Evolutionary conservation across 2,113 vertebrate species (phyloP).

Genomic region (Australoheros scitulus): DNA sequence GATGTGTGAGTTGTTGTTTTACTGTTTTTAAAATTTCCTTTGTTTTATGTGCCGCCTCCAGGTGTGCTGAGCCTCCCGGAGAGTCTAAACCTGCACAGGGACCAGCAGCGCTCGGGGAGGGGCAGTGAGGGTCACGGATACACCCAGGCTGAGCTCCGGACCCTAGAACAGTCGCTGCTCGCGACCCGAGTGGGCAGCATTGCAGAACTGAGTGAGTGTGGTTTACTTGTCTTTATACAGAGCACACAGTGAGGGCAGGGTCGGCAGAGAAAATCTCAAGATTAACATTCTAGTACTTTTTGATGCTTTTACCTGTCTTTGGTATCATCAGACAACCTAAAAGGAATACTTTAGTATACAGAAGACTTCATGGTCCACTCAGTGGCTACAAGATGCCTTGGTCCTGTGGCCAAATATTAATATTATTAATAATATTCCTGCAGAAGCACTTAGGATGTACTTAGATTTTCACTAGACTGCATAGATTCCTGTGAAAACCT

Average conservation of each 20-base stretch:
- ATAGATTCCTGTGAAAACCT: neutral
- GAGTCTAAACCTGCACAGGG: conserved; percentile 91
- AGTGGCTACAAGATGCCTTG: neutral
- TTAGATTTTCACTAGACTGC: neutral
- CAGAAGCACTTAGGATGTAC: neutral
- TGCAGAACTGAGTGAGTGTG: conserved; percentile 89
- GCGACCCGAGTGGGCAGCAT: conserved; percentile 96
- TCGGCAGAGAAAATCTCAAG: neutral
- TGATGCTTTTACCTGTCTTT: neutral
- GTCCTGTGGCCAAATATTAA: neutral
- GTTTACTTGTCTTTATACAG: neutral
- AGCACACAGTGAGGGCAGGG: neutral
- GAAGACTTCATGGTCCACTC: neutral
- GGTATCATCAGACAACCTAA: neutral
- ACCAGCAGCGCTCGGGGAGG: conserved; percentile 88
- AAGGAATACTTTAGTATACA: neutral
- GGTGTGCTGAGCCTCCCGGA: conserved; percentile 95
- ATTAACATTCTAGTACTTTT: neutral
- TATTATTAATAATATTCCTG: neutral
- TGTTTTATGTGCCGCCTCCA: conserved; percentile 52
- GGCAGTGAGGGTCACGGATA: conserved; percentile 85
- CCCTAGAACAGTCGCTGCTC: conserved; percentile 93
- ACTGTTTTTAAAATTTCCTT: neutral
- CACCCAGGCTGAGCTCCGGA: conserved; percentile 92
- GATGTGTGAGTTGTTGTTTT: neutral